Base-by-base conservation (phyloP, 2,797 vertebrate species). In the Gallinago nigripennis region DNA sequence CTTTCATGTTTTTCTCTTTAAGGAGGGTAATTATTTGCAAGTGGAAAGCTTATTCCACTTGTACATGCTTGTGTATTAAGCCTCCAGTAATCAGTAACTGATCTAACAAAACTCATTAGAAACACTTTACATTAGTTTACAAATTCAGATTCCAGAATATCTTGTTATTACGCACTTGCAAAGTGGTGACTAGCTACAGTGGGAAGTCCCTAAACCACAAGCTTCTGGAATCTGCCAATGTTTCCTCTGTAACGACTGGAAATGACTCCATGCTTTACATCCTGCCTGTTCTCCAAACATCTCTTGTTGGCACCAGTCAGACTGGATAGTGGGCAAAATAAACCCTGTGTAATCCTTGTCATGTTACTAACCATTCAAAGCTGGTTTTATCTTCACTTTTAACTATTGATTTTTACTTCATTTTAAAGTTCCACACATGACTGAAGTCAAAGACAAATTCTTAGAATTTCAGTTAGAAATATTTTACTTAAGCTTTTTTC, bases 371-470 rank as follows among this genome's bases (percentile, higher is more conserved):
- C n/a, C 8, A 70, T 18, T 30, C 51, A 35, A 53, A 30, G 2
- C 4, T 56, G 28, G 4, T 6, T 43, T 73, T 64, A 9, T 75
- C n/a, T 31, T 66, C 11, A 12, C 4, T 35, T 60, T 11, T 30
- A 16, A 81, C 13, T 57, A 65, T 6, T 50, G 20, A n/a, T 72
- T 72, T 51, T 33, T 2, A 37, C 4, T 53, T 56, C 1, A 54
- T 46, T 86, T 64, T 39, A 6, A 28, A 41, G 8, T 43, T n/a
- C 8, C 11, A n/a, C 6, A 31, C 4, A 25, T 7, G 18, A 33
- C 2, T 15, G 8, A 16, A 13, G 3, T 24, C 5, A 21, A 33
- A n/a, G n/a, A 39, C 2, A 45, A 0, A 8, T 64, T 68, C 75
- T 46, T 20, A 51, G 8, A 18, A 33, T 24, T n/a, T 25, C 21